A percentile compares a stretch with the other conserved stretches of the same genome.
phyloP scores from a whole-genome alignment of 53 echinoderm and acorn worm species.

The Patiria pectinifera region DNA sequence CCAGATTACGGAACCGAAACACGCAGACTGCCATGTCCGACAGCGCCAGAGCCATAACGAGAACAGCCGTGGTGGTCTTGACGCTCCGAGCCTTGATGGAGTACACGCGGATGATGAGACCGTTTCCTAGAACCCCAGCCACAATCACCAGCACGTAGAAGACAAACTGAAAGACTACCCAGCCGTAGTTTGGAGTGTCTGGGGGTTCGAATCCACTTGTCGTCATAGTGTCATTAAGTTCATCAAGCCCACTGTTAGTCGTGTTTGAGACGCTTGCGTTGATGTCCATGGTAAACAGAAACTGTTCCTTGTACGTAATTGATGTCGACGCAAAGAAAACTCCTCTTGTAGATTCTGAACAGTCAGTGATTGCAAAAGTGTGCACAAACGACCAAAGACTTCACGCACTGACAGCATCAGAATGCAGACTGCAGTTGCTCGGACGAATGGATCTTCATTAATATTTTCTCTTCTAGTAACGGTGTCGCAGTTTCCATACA shows the following conservation, averaged over 20 bases:
- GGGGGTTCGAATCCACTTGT: conserved; percentile 9
- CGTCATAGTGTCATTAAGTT: not conserved
- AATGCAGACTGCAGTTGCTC: too few relatives aligned
- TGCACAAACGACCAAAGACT: too few relatives aligned
- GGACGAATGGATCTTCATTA: too few relatives aligned
- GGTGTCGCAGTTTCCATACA: too few relatives aligned
- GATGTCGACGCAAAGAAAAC: not conserved
- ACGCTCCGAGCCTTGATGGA: not conserved
- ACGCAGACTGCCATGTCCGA: conserved; percentile 36
- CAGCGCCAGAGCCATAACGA: conserved; percentile 27
- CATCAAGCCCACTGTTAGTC: not conserved
- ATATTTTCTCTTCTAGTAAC: too few relatives aligned
- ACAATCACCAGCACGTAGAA: conserved; percentile 44
- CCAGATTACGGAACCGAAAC: conserved; percentile 33
- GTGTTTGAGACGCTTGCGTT: not conserved
- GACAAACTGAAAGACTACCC: conserved; percentile 44
- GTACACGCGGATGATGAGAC: conserved; percentile 37
- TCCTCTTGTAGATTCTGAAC: too few relatives aligned
- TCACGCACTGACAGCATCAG: too few relatives aligned
- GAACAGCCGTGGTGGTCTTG: conserved; percentile 11
- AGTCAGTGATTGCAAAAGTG: too few relatives aligned
- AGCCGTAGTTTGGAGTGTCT: not conserved
- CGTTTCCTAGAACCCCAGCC: conserved; percentile 10
- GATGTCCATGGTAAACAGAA: not conserved
- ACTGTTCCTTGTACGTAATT: not conserved